phyloP scores from a whole-genome alignment of 2,888 invertebrate genomes.

The Tenthredo mesomela region DNA sequence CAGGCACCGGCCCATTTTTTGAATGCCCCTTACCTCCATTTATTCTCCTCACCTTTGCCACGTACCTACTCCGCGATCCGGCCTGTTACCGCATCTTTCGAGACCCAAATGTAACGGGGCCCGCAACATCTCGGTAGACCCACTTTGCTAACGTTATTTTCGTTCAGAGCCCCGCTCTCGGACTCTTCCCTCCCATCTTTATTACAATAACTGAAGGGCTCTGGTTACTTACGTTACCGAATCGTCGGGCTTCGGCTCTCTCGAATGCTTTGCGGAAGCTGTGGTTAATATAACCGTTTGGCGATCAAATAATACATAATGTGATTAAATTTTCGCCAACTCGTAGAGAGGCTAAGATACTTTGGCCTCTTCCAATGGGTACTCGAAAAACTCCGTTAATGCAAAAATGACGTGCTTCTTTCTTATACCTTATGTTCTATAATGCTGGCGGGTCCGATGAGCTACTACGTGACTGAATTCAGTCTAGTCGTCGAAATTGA shows the following conservation, averaged over 20 bases:
- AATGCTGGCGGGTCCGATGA: constrained; percentile 21
- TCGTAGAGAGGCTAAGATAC: neutral
- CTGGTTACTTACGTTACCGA: neutral
- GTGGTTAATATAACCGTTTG: neutral
- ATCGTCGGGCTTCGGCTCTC: neutral
- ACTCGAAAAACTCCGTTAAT: constrained; percentile 46
- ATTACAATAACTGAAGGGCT: constrained; percentile 1
- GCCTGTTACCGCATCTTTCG: constrained; percentile 33
- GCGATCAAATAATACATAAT: neutral
- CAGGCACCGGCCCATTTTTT: constrained; percentile 53
- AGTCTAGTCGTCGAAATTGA: constrained; percentile 46
- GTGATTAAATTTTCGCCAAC: neutral
- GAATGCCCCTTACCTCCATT: constrained; percentile 41
- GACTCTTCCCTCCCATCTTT: neutral
- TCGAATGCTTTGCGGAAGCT: neutral
- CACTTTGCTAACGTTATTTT: constrained; percentile 34
- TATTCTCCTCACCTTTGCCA: constrained; percentile 41
- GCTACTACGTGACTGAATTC: constrained; percentile 50
- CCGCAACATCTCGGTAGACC: constrained; percentile 20
- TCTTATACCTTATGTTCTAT: constrained; percentile 38
- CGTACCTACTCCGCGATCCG: constrained; percentile 32
- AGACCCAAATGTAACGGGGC: constrained; percentile 41
- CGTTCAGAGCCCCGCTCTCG: constrained; percentile 3
- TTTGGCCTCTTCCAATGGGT: neutral
- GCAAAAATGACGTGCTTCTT: constrained; percentile 51